These are phyloP conservation scores for Colistium nudipinnis DNA, from an alignment of 2,113 vertebrate genomes.

Conservation along the genomic window DNA sequence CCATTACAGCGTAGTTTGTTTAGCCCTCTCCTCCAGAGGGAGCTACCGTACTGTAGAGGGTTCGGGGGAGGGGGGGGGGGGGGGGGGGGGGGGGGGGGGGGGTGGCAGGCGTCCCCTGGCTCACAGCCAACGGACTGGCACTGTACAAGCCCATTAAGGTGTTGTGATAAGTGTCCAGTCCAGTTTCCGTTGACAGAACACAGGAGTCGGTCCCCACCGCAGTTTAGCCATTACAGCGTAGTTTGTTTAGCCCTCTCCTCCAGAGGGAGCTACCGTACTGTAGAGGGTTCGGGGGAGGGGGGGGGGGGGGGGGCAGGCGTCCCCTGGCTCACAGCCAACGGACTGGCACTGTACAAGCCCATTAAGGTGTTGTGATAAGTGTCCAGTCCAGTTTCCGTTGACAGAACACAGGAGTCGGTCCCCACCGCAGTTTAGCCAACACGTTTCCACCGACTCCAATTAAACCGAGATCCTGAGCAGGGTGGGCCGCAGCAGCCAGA, in stretches of 20 bases:
- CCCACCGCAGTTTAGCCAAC: slow-evolving; percentile 73
- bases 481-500: slow-evolving; percentile 56
- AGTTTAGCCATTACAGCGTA: slow-evolving; percentile 66
- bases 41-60: slow-evolving; percentile 63
- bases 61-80: no score
- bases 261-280: slow-evolving; percentile 74
- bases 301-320: slow-evolving; percentile 49
- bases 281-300: slow-evolving; percentile 33
- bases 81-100: no score
- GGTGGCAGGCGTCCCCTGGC: slow-evolving; percentile 58
- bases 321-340: slow-evolving; percentile 60
- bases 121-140: slow-evolving; percentile 58
- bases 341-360: slow-evolving; percentile 70
- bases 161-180: slow-evolving; percentile 80
- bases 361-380: slow-evolving; percentile 82
- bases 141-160: slow-evolving; percentile 77
- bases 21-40: slow-evolving; percentile 75
- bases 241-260: slow-evolving; percentile 69
- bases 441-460: slow-evolving; percentile 74
- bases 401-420: slow-evolving; percentile 71
- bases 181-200: slow-evolving; percentile 73
- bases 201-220: slow-evolving; percentile 72
- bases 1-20: slow-evolving; percentile 50
- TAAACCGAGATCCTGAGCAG: slow-evolving; percentile 59
- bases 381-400: slow-evolving; percentile 76